Percentiles rank a stretch among this genome's conserved stretches.
Conservation (phyloP, 1,140 invertebrate genomes). For the Dendrolimus kikuchii region DNA sequence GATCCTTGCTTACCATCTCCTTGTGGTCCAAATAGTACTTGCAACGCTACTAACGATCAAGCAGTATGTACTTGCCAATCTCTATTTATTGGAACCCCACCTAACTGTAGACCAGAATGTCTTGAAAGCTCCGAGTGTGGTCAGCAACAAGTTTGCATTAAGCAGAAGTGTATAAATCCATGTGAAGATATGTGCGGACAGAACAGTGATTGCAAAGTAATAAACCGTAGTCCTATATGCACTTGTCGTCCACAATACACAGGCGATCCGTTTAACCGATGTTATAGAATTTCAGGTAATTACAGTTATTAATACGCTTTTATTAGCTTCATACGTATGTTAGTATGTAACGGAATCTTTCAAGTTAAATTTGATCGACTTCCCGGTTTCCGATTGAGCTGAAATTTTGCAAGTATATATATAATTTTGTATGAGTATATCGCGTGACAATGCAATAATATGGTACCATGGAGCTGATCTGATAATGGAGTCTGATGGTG, state of each 20-base stretch:
- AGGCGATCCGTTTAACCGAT: constrained; percentile 74
- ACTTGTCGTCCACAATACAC: constrained; percentile 69
- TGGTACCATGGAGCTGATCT: too few species aligned
- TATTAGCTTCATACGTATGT: too few species aligned
- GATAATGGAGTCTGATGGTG: too few species aligned
- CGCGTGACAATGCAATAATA: too few species aligned
- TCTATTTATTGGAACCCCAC: constrained; percentile 67
- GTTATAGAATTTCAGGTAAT: constrained; percentile 53
- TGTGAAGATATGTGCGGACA: constrained; percentile 74
- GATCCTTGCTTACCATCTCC: constrained; percentile 84
- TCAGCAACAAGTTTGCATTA: constrained; percentile 59
- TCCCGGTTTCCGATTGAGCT: too few species aligned
- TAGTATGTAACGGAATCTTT: too few species aligned
- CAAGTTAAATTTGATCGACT: not conserved
- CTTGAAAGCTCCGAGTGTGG: constrained; percentile 69
- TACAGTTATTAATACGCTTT: too few species aligned
- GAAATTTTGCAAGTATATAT: too few species aligned
- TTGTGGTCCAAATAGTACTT: constrained; percentile 83
- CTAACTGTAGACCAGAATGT: constrained; percentile 72
- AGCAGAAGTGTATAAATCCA: constrained; percentile 72
- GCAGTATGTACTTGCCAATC: constrained; percentile 81
- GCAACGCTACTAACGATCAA: constrained; percentile 77
- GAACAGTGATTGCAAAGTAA: constrained; percentile 73
- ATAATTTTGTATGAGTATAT: too few species aligned
- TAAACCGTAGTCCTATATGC: constrained; percentile 72